These are phyloP conservation scores for Melopsittacus undulatus DNA, from an alignment of 2,797 vertebrate genomes.

Conservation along the genomic window DNA sequence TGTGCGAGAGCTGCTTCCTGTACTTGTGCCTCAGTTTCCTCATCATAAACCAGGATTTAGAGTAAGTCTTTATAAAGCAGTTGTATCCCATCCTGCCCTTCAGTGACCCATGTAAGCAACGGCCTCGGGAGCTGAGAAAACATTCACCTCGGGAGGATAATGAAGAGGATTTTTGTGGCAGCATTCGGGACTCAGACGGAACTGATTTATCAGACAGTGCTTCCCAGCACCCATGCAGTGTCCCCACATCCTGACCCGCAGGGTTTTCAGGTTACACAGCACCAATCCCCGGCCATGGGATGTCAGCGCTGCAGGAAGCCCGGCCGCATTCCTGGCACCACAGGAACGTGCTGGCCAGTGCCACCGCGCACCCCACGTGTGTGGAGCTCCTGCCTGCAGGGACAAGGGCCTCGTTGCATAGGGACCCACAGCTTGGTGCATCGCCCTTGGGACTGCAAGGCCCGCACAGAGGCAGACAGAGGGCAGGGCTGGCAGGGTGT, in stretches of 20 bases:
- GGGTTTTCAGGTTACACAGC: not conserved
- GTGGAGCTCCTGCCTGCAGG: not conserved
- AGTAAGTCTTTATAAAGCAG: not conserved
- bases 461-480: not conserved
- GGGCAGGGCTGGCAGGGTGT: accelerated
- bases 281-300: accelerated
- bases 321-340: accelerated
- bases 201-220: not conserved
- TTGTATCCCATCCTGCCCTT: accelerated
- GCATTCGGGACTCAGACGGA: not conserved
- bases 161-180: not conserved
- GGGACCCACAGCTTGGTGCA: accelerated
- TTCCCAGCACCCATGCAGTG: accelerated
- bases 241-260: not conserved
- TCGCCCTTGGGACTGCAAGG: not conserved
- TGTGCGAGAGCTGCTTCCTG: not conserved
- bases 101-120: accelerated
- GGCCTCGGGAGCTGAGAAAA: not conserved
- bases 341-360: accelerated
- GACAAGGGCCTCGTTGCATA: accelerated
- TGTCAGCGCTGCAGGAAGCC: accelerated
- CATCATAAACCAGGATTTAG: not conserved
- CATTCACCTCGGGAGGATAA: not conserved
- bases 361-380: not conserved
- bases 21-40: not conserved